Base-by-base conservation (phyloP, 2,888 invertebrate species). In the Eupithecia subfuscata region DNA sequence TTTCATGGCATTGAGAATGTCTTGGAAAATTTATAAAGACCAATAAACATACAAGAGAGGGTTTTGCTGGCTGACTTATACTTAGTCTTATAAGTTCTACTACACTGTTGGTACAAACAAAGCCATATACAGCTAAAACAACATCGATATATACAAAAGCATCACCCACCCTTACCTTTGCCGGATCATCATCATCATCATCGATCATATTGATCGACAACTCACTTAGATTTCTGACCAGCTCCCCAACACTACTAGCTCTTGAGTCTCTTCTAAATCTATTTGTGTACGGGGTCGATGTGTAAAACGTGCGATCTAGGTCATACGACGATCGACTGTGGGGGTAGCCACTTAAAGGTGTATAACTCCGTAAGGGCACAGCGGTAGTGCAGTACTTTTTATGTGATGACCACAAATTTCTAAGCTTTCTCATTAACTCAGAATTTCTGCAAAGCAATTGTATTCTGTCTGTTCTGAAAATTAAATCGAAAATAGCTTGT, bases 381-480 rank as follows among this genome's bases (percentile, higher is more conserved):
- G 89, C 87, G 81, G 91, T 92, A 18, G 93, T 95, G 92, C 95
- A 95, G 87, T 95, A 95, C 83, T 96, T 95, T 88, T 96, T 96
- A 92, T 96, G 95, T 87, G 95, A 95, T 86, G 92, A 94, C 96
- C 96, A 96, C 79, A 96, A 89, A 82, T 93, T 95, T 87, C 95
- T 94, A 83, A 96, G 94, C 89, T 96, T 96, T 89, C 94, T 93
- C 95, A 96, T 95, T 86, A 96, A 93, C 84, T 96, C 95, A 84
- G 92, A 91, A 89, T 96, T 96, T 89, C 96, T 95, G 90, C 92
- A 94, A 91, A 95, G 95, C 92, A 96, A 94, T 88, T 95, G 95
- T 87, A 93, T 90, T 90, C 92, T 95, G 86, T 96, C 96, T 90
- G 91, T 90, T 96, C 96, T 96, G 95, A 90, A 95, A 68, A 68